Evolutionary conservation across 2,888 invertebrate genomes (phyloP).

Genomic region (Leptinotarsa juncta): DNA sequence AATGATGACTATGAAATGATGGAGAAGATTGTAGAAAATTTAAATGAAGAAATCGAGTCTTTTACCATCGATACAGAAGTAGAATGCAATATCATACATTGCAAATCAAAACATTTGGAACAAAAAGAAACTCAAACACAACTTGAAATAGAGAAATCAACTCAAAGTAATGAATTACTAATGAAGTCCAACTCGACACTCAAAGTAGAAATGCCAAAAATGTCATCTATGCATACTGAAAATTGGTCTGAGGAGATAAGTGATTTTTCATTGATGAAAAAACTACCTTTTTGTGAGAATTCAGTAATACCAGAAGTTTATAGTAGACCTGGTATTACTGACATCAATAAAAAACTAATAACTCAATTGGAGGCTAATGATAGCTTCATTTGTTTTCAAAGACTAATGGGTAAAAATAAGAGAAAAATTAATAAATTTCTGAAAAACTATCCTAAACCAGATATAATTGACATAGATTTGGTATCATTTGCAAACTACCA

Average conservation of each 20-base stretch:
- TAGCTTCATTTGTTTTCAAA: constrained; percentile 55
- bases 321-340: constrained; percentile 49
- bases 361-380: constrained; percentile 55
- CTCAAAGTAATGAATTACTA: constrained; percentile 2
- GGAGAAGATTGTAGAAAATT: constrained; percentile 44
- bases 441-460: neutral
- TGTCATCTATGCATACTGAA: constrained; percentile 1
- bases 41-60: constrained; percentile 45
- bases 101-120: constrained; percentile 10
- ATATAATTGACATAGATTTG: neutral
- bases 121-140: constrained; percentile 7
- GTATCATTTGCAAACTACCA: neutral
- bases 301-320: constrained; percentile 49
- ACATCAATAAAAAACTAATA: constrained; percentile 52
- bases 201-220: neutral
- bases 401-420: constrained; percentile 49
- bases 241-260: constrained; percentile 22
- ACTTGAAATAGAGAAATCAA: constrained; percentile 1
- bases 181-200: neutral
- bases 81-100: neutral
- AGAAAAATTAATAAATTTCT: constrained; percentile 24
- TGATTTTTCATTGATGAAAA: constrained; percentile 10
- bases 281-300: constrained; percentile 1
- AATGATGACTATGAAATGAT: constrained; percentile 34
- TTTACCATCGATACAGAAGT: constrained; percentile 24